Conservation (phyloP, 2,113 vertebrate species). For the Holacanthus passer region DNA sequence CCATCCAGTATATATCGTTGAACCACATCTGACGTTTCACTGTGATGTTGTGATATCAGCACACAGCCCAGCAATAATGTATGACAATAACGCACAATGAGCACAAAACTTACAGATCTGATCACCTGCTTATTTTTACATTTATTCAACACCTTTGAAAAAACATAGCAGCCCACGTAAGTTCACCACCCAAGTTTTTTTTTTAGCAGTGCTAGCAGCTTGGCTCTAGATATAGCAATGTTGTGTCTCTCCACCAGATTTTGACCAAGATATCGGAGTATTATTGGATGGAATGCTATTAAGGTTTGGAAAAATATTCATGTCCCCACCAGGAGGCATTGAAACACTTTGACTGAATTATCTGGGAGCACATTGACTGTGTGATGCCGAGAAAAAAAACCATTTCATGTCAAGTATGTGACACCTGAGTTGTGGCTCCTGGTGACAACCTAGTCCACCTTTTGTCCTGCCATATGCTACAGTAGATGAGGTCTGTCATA, state of each 20-base stretch:
- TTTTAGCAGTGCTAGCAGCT: neutral
- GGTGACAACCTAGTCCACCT: neutral
- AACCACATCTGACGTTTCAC: neutral
- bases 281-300: too few relatives aligned
- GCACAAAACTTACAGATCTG: neutral
- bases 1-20: neutral
- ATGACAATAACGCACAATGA: neutral
- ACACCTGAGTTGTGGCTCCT: neutral
- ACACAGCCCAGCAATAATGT: neutral
- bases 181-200: neutral
- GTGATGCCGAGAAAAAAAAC: neutral
- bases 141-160: neutral
- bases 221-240: too few relatives aligned
- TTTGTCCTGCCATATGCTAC: neutral
- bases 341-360: neutral
- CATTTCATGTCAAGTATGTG: neutral
- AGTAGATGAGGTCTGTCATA: neutral
- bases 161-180: neutral
- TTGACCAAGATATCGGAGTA: too few relatives aligned
- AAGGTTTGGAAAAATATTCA: too few relatives aligned
- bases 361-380: neutral
- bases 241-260: too few relatives aligned
- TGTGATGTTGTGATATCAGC: neutral
- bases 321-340: too few relatives aligned
- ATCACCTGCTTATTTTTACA: neutral